Base-by-base conservation (phyloP, 2,113 vertebrate genomes). In the Oenanthe oenanthe region DNA sequence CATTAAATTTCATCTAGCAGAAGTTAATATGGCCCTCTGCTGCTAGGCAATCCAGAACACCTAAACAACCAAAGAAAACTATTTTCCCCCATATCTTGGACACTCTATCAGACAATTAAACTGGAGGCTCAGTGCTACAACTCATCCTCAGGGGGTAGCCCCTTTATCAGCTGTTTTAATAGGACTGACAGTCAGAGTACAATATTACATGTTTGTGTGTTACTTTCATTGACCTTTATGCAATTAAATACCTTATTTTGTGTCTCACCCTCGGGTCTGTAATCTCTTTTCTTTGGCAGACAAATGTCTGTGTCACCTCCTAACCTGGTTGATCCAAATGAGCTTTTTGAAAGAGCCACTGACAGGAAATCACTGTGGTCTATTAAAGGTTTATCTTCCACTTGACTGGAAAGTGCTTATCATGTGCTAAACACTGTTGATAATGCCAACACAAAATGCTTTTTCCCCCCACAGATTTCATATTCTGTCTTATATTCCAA, bases 341-440 rank as follows among this genome's bases (percentile, higher is more conserved):
- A 50, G 42, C 71, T 92, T 67, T 96, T 28, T 42, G n/a, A 88
- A 89, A 32, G 34, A 21, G 42, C 66, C 42, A 45, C 66, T 65
- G 81, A 61, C 60, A 82, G 89, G 81, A 82, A 88, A 83, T 74
- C 60, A 36, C 24, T 50, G 67, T 57, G 62, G 62, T 53, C 89
- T 79, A 17, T 45, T n/a, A 75, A 76, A 88, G 53, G 42, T 91
- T 94, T 91, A 54, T 87, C 77, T 94, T 89, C 62, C 50, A 40
- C 77, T 85, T 54, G 75, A 58, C 67, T 76, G 56, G 56, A 63
- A 92, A 80, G 63, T 51, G 82, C 71, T 85, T 85, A 85, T 42
- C n/a, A 29, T 83, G 86, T 92, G 74, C 71, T 73, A 76, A 92
- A 76, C 50, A 24, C 26, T 51, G 67, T 36, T 80, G 51, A 77